phyloP scores from a whole-genome alignment of 2,888 invertebrate species.

The Hoplodrina ambigua region DNA sequence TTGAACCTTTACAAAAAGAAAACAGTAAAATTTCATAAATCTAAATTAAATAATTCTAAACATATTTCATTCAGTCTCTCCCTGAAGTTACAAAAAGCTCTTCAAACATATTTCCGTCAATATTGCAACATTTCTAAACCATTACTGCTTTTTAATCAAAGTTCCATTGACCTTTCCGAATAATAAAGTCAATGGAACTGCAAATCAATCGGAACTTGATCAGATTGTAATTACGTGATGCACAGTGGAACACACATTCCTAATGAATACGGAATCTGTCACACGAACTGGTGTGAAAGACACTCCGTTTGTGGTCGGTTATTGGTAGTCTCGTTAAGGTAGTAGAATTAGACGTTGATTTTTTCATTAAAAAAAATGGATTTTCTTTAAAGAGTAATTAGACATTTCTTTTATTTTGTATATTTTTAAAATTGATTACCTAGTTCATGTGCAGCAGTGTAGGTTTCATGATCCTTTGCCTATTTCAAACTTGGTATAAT shows the following conservation, averaged over 20 bases:
- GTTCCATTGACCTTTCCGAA: background rate
- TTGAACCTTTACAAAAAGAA: no score
- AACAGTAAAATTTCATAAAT: no score
- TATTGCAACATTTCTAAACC: background rate
- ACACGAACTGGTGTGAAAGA: constrained; percentile 66
- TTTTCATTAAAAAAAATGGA: background rate
- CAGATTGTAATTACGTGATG: constrained; percentile 55
- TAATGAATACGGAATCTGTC: constrained; percentile 77
- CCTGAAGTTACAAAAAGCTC: background rate
- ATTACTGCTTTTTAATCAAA: background rate
- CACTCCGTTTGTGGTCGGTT: constrained; percentile 63
- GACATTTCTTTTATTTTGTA: no score
- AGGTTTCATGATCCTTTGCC: no score
- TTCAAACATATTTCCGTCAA: background rate
- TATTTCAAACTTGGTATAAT: no score
- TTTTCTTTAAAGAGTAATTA: background rate
- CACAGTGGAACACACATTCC: constrained; percentile 71
- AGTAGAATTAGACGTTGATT: constrained; percentile 36
- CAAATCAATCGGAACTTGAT: constrained; percentile 29
- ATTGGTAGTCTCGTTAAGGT: constrained; percentile 52
- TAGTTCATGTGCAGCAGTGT: no score
- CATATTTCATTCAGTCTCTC: no score
- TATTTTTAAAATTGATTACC: no score
- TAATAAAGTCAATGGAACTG: constrained; percentile 31
- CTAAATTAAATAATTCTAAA: no score